Conservation (phyloP, 2,888 invertebrate genomes). For the Lasioglossum villosulum region DNA sequence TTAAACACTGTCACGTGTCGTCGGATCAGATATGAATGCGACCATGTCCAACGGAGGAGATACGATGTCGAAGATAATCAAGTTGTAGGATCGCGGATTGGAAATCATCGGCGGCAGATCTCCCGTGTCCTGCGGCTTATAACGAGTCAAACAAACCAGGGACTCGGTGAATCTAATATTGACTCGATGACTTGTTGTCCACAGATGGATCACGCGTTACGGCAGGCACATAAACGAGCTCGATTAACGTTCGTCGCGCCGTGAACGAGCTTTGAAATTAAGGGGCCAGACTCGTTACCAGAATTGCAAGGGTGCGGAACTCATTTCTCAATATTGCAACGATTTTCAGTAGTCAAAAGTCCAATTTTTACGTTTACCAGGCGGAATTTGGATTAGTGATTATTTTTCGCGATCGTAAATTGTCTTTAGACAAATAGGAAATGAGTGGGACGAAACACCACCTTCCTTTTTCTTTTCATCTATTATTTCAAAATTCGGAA, state of each 20-base stretch:
- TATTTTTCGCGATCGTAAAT: too few species aligned
- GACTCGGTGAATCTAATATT: background rate
- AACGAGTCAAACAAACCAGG: background rate
- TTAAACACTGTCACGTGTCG: constrained; percentile 49
- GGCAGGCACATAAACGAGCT: background rate
- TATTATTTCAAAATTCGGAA: too few species aligned
- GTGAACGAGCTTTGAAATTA: background rate
- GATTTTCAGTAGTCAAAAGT: too few species aligned
- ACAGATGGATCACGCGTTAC: background rate
- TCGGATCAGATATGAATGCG: constrained; percentile 33
- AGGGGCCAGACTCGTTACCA: too few species aligned
- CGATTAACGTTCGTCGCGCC: background rate
- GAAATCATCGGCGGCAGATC: background rate
- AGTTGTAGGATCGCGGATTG: background rate
- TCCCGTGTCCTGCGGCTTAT: constrained; percentile 7
- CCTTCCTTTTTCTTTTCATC: too few species aligned
- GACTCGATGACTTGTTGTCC: background rate
- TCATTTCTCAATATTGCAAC: too few species aligned
- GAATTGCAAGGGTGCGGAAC: too few species aligned
- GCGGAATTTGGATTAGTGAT: too few species aligned
- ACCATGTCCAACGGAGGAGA: background rate
- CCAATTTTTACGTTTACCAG: too few species aligned
- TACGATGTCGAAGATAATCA: constrained; percentile 21
- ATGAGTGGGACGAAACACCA: too few species aligned
- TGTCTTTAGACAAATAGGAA: too few species aligned